phyloP scores from a whole-genome alignment of 2,888 invertebrate species.

The Ornithoptera priamus region DNA sequence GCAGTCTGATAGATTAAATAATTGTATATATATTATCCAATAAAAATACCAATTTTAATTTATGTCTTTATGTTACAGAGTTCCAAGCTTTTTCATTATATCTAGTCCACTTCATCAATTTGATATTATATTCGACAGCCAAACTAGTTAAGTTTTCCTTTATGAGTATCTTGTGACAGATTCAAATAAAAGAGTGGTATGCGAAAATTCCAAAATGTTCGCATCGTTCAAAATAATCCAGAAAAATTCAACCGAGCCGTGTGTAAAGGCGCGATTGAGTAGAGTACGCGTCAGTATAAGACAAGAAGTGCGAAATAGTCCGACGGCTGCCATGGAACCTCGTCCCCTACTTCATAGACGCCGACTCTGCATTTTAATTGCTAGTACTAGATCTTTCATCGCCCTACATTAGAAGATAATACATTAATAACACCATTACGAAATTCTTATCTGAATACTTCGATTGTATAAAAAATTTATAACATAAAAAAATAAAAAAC shows the following conservation, averaged over 20 bases:
- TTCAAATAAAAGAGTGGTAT: not conserved
- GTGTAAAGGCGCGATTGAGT: not conserved
- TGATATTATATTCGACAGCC: not conserved
- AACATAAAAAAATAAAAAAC: no score
- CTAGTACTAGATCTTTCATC: constrained; percentile 1
- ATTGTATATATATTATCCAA: no score
- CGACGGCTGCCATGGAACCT: not conserved
- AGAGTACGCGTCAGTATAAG: not conserved
- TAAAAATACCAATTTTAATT: no score
- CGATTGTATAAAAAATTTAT: not conserved
- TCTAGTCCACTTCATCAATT: no score
- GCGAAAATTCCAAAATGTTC: not conserved
- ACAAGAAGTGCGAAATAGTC: constrained; percentile 9
- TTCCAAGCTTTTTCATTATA: no score
- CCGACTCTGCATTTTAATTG: constrained; percentile 5
- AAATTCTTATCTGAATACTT: not conserved
- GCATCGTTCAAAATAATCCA: not conserved
- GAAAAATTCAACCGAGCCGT: not conserved
- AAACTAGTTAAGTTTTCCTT: not conserved
- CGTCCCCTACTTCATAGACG: not conserved
- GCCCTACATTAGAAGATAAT: not conserved
- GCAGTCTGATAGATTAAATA: no score
- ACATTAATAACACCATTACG: not conserved
- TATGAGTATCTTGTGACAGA: not conserved
- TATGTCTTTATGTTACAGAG: no score